Evolutionary conservation across 2,113 vertebrate species (phyloP).

Genomic region (Labeo rohita): DNA sequence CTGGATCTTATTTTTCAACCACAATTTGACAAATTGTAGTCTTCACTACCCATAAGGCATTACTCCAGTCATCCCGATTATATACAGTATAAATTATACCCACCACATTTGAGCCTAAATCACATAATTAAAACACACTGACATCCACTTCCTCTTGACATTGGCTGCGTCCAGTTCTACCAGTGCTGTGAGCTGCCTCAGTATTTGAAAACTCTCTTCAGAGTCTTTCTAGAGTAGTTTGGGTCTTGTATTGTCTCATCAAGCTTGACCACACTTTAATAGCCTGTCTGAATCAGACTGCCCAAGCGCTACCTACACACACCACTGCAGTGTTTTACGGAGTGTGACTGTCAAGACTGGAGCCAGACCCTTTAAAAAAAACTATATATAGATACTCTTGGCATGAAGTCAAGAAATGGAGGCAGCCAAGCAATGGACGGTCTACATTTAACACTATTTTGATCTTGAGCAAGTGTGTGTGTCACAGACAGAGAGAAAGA

Average conservation of each 20-base stretch:
- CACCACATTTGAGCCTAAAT: background rate
- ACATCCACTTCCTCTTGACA: background rate
- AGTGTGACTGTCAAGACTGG: conserved; percentile 13
- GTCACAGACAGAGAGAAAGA: background rate
- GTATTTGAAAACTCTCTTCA: background rate
- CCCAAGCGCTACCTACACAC: background rate
- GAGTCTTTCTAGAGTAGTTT: background rate
- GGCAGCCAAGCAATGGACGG: conserved; percentile 18
- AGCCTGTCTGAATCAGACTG: conserved; percentile 16
- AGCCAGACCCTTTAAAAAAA: conserved; percentile 5
- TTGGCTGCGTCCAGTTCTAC: background rate
- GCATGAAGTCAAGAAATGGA: conserved; percentile 16
- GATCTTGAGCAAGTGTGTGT: background rate
- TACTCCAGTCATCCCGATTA: background rate
- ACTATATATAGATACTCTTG: conserved; percentile 19
- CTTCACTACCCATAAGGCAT: background rate
- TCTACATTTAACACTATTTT: conserved; percentile 22
- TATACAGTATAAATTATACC: background rate
- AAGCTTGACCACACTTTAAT: conserved; percentile 20
- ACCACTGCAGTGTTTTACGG: background rate
- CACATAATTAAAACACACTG: background rate
- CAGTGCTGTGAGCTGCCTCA: background rate
- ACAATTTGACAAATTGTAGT: background rate
- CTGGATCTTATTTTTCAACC: background rate
- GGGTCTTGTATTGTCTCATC: conserved; percentile 12